A percentile compares a stretch with the other conserved stretches of the same genome.
Conservation (phyloP, 2,888 invertebrate genomes). For the Acanthacorydalis orientalis region DNA sequence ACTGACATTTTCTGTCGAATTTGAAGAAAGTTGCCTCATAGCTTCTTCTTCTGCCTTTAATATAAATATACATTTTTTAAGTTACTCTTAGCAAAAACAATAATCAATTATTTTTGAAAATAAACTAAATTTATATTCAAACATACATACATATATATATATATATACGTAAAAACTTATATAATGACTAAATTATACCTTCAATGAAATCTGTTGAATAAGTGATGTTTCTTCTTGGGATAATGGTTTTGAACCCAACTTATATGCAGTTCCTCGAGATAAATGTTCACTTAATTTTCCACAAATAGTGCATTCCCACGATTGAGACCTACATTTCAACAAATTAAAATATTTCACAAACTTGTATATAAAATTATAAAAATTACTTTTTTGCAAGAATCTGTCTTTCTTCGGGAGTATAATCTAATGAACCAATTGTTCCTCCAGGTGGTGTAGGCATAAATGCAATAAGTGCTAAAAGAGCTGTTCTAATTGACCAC, state of each 20-base stretch:
- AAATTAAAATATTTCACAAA: constrained; percentile 2
- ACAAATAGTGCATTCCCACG: constrained; percentile 42
- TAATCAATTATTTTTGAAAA: neutral
- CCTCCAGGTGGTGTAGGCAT: constrained; percentile 84
- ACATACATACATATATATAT: neutral
- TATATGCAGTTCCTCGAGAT: neutral
- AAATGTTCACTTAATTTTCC: constrained; percentile 4
- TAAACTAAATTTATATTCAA: no score
- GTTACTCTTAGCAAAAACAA: neutral
- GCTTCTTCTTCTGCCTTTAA: constrained; percentile 1
- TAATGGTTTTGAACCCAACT: constrained; percentile 18
- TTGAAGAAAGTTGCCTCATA: neutral
- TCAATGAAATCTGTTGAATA: constrained; percentile 33
- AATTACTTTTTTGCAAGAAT: constrained; percentile 57
- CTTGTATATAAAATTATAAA: neutral
- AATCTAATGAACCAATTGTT: constrained; percentile 83
- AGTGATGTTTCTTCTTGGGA: constrained; percentile 35
- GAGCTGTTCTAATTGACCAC: constrained; percentile 88
- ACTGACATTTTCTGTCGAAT: neutral
- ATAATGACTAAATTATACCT: no score
- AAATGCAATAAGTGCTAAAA: constrained; percentile 83
- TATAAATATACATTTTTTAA: neutral
- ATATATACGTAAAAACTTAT: neutral
- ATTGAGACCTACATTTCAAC: constrained; percentile 29
- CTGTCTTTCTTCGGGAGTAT: constrained; percentile 68